These are phyloP conservation scores for Carapus acus DNA, from an alignment of 2,797 vertebrate species.

Conservation along the genomic window DNA sequence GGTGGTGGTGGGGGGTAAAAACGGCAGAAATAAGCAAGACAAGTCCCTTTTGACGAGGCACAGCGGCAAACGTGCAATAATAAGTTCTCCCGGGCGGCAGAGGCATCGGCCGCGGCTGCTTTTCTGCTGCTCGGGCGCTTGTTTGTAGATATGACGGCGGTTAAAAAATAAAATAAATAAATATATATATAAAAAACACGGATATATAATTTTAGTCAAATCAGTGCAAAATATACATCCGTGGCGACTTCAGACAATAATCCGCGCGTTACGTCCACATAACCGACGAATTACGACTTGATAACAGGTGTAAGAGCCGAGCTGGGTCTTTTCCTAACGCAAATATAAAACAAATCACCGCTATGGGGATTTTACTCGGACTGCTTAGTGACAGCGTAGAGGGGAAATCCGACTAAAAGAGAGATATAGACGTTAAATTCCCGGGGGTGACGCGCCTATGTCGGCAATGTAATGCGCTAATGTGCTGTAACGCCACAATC, in stretches of 20 bases:
- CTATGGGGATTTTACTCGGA: constrained; percentile 17
- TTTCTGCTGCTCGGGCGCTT: neutral
- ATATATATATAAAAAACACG: no score
- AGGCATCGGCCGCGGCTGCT: neutral
- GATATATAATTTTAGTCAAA: no score
- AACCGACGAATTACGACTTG: neutral
- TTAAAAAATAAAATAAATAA: no score
- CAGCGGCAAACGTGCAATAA: accelerated
- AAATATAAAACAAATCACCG: constrained; percentile 11
- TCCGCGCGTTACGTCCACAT: no score
- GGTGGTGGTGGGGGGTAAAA: constrained; percentile 11
- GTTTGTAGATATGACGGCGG: neutral
- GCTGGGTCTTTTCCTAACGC: no score
- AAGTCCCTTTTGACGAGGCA: neutral
- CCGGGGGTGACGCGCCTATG: constrained; percentile 14
- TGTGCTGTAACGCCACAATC: constrained; percentile 45
- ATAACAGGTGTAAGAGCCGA: constrained; percentile 13
- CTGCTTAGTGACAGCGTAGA: neutral
- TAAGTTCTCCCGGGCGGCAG: accelerated
- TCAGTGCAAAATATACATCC: no score
- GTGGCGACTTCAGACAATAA: neutral
- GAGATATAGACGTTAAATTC: constrained; percentile 7
- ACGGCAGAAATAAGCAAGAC: neutral
- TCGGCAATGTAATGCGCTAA: constrained; percentile 51
- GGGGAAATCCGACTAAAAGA: neutral